These are phyloP conservation scores for Eucidaris tribuloides DNA, from an alignment of 35 echinoderm and acorn worm genomes.

Conservation along the genomic window DNA sequence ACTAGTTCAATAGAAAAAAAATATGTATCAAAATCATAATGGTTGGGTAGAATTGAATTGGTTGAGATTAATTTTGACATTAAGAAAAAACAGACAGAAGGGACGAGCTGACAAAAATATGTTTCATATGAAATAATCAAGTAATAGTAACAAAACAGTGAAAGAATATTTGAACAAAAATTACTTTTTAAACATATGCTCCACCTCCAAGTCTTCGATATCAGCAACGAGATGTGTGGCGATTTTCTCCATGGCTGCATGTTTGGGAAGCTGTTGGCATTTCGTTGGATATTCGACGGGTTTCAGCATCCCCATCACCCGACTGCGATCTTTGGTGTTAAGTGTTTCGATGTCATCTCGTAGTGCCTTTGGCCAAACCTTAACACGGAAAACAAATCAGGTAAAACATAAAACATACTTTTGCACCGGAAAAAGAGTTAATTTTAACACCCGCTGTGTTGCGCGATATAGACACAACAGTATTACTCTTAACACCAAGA, in stretches of 20 bases:
- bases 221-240: slow-evolving; percentile 50
- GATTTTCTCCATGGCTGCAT: slow-evolving; percentile 48
- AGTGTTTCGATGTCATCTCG: slow-evolving; percentile 56
- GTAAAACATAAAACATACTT: too few species aligned
- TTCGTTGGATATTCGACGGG: slow-evolving; percentile 48
- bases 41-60: background rate
- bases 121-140: too few species aligned
- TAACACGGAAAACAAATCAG: background rate
- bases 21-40: background rate
- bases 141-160: background rate
- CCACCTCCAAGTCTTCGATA: slow-evolving; percentile 51
- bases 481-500: too few species aligned
- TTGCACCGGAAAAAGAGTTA: too few species aligned
- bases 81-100: too few species aligned
- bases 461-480: too few species aligned
- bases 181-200: slow-evolving; percentile 64
- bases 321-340: slow-evolving; percentile 42
- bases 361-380: slow-evolving; percentile 65
- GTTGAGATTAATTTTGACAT: background rate
- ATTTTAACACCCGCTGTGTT: too few species aligned
- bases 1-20: background rate
- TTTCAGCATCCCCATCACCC: slow-evolving; percentile 59
- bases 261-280: slow-evolving; percentile 27
- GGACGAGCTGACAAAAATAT: too few species aligned
- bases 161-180: background rate